Percentiles rank a stretch among this genome's conserved stretches.
Conservation (phyloP, 2,113 vertebrate species). For the Hepsetus odoe region DNA sequence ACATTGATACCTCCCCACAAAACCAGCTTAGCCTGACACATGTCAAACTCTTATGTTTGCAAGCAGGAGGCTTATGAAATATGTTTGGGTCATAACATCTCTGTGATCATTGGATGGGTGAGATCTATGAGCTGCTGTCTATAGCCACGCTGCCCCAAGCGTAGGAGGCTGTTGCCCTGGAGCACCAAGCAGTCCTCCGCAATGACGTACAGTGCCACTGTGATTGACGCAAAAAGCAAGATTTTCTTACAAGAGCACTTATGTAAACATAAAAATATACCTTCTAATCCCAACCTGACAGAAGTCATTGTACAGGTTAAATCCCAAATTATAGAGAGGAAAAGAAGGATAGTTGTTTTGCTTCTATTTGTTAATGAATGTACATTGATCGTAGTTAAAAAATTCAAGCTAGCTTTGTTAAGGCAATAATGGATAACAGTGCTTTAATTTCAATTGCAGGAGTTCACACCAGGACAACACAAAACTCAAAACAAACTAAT, state of each 20-base stretch:
- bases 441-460: background rate
- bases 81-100: constrained; percentile 30
- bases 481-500: constrained; percentile 38
- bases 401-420: constrained; percentile 7
- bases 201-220: constrained; percentile 44
- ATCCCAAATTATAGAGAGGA: constrained; percentile 26
- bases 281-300: constrained; percentile 39
- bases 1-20: background rate
- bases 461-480: constrained; percentile 26
- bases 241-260: constrained; percentile 33
- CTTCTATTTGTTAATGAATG: constrained; percentile 45
- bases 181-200: background rate
- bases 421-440: constrained; percentile 18
- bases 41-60: background rate
- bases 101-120: background rate
- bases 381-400: background rate
- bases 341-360: constrained; percentile 31
- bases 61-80: constrained; percentile 34
- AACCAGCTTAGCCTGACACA: background rate
- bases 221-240: constrained; percentile 53
- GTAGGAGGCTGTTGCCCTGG: constrained; percentile 43
- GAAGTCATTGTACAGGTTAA: constrained; percentile 42
- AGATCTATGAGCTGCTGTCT: constrained; percentile 3
- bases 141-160: constrained; percentile 17
- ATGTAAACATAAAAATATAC: constrained; percentile 39